phyloP scores from a whole-genome alignment of 2,888 invertebrate genomes.

The Lysandra bellargus region DNA sequence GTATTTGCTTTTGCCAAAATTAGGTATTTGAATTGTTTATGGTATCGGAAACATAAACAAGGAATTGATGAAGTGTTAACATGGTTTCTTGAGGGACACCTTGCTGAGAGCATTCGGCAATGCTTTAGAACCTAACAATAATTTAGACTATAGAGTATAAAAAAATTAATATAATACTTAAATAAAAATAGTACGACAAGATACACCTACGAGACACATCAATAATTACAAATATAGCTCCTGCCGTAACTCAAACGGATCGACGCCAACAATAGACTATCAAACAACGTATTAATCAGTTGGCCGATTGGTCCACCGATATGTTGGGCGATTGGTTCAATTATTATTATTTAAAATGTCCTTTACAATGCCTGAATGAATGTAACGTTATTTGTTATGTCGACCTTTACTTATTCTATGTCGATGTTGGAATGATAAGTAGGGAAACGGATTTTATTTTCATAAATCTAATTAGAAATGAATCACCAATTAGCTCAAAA shows the following conservation, averaged over 20 bases:
- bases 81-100: not conserved
- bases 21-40: no score
- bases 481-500: not conserved
- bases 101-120: not conserved
- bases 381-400: conserved; percentile 73
- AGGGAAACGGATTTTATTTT: conserved; percentile 48
- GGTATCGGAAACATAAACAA: not conserved
- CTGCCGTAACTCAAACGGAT: conserved; percentile 46
- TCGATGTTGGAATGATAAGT: conserved; percentile 49
- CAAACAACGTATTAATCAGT: conserved; percentile 64
- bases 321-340: conserved; percentile 65
- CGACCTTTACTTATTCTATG: conserved; percentile 65
- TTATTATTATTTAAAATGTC: conserved; percentile 76
- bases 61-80: not conserved
- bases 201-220: conserved; percentile 38
- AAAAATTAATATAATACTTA: conserved; percentile 24
- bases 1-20: no score
- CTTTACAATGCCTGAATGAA: conserved; percentile 72
- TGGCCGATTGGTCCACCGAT: conserved; percentile 52
- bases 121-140: not conserved
- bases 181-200: conserved; percentile 35
- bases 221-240: conserved; percentile 40
- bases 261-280: conserved; percentile 51
- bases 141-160: not conserved
- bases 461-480: conserved; percentile 6